Base-by-base conservation (phyloP, 2,888 invertebrate species). In the Drosophila nigritarsus region DNA sequence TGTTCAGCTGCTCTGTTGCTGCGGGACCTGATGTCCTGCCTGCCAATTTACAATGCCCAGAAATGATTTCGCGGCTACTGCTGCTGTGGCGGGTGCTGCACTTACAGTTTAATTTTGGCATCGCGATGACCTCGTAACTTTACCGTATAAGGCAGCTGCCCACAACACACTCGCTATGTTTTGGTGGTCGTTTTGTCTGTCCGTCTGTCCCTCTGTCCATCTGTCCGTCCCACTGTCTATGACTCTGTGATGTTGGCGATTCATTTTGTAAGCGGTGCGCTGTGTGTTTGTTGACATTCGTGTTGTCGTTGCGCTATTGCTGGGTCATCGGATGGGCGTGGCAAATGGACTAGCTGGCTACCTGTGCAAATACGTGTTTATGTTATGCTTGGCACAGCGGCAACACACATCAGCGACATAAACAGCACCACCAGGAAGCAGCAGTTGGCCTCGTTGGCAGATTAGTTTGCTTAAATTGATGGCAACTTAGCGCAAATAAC, bases 381-480 rank as follows among this genome's bases (percentile, higher is more conserved):
- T 89, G 82, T 83, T 83, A 76, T 85, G 79, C 76, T 62, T 66
- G 75, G 59, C 70, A 66, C 67, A 61, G 69, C 75, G 54, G 69
- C 64, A 75, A 49, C 68, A 65, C 45, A 9, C 65, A 70, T 32
- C 65, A 54, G 18, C 51, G 20, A 24, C 45, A 15, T 45, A 45
- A 63, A 27, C 55, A 64, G 11, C 42, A 65, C 24, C 58, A 51
- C 9, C 61, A 54, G 49, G 49, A 34, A 53, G 36, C 30, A 42
- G 54, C 67, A 53, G 54, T 62, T 30, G 53, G 65, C 64, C 63
- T 61, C 60, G 73, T 69, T 73, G 59, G 75, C 75, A 88, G 90
- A 90, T 90, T 90, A 91, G 91, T 89, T 90, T 81, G 82, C 90
- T 82, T 79, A 90, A 90, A 90, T 88, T 91, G 81, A 90, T 87